phyloP scores from a whole-genome alignment of 2,888 invertebrate species.

The Limulus polyphemus region DNA sequence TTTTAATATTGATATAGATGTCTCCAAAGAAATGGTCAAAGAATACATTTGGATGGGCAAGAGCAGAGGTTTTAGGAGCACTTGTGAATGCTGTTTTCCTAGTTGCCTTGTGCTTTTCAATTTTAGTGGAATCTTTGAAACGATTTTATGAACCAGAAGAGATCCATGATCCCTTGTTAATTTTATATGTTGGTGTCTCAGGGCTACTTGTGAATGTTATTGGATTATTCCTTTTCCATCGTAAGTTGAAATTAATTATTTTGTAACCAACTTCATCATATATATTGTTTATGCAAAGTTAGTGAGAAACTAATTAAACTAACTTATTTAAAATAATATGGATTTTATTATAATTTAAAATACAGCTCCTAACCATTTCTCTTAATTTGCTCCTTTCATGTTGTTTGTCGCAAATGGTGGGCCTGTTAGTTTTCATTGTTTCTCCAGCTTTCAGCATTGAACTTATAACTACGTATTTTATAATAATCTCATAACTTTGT shows the following conservation, averaged over 20 bases:
- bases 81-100: constrained; percentile 96
- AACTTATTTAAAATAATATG: too few species aligned
- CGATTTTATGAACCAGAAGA: constrained; percentile 71
- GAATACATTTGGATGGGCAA: constrained; percentile 98
- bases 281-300: too few species aligned
- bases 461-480: too few species aligned
- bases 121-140: constrained; percentile 93
- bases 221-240: constrained; percentile 81
- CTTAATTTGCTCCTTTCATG: too few species aligned
- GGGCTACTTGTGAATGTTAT: constrained; percentile 88
- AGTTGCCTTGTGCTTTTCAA: constrained; percentile 93
- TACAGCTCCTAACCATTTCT: too few species aligned
- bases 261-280: too few species aligned
- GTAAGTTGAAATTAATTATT: constrained; percentile 43
- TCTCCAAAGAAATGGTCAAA: constrained; percentile 95
- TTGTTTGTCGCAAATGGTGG: too few species aligned
- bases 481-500: too few species aligned
- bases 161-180: constrained; percentile 67
- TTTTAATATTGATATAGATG: constrained; percentile 9
- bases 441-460: too few species aligned
- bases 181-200: constrained; percentile 74
- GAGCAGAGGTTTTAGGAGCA: constrained; percentile 95
- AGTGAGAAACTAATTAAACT: too few species aligned
- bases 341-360: too few species aligned
- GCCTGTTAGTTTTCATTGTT: too few species aligned